Evolutionary conservation across 2,797 vertebrate species (phyloP), one percentile per base, ranked within the genome.

Genomic region (Prionace glauca): DNA sequence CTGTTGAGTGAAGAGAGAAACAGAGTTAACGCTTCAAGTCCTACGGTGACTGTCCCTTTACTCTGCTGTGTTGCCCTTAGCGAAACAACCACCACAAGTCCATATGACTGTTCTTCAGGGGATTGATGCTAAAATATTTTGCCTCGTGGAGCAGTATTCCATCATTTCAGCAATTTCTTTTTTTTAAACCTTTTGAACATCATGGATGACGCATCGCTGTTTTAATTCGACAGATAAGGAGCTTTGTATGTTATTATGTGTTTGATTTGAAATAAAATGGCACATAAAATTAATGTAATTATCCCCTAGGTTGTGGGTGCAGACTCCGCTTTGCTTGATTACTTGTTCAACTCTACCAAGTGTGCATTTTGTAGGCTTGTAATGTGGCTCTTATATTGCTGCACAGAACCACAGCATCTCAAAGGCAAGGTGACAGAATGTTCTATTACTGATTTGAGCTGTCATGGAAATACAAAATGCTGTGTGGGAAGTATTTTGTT

Each of bases 211-310:
- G 41, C 24, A 92, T 12, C 20, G 8, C 36, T 20, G 36, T 24
- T 92, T 41, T 41, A 14, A 67, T 69, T 36, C 8, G 60, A n/a
- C n/a, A 32, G 67, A 91, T 91, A 91, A 91, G 26, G 24, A 69
- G n/a, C 65, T 41, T 92, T 84, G 77, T 84, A 45, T 45, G 4
- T 81, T 65, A 90, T 92, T 36, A 67, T 41, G n/a, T 26, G 22
- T 36, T 92, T 92, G 62, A 22, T 41, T 92, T n/a, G 36, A 65
- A 92, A 92, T 65, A 92, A 92, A 69, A 92, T 69, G 90, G 20
- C 20, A 69, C 2, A 62, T 69, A 36, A 92, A 84, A 92, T 92
- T 65, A 45, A 41, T 69, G n/a, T 69, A 92, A 69, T 92, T 92
- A 69, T 92, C 90, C 24, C 79, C 90, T 41, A 20, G 20, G 90